Conservation (phyloP, 2,888 invertebrate genomes). For the Hyalella azteca region DNA sequence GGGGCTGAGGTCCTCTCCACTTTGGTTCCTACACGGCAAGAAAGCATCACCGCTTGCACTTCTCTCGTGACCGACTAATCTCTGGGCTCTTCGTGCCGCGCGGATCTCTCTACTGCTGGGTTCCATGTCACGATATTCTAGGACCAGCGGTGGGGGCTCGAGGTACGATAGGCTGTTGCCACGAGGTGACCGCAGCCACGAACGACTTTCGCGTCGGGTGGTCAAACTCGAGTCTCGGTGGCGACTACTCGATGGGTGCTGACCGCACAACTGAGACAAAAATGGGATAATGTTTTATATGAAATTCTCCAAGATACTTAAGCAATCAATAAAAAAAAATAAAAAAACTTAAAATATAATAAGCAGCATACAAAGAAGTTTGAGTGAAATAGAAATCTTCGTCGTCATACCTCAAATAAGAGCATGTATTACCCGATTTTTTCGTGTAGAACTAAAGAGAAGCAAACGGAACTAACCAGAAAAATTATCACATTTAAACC, state of each 20-base stretch:
- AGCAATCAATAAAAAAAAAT: no score
- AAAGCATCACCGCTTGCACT: neutral
- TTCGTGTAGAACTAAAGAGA: no score
- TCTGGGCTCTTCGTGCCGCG: neutral
- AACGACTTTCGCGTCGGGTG: neutral
- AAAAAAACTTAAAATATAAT: no score
- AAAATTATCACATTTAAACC: neutral
- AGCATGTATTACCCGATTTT: no score
- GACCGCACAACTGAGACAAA: neutral
- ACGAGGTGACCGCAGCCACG: neutral
- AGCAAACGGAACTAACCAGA: no score
- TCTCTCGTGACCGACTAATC: neutral
- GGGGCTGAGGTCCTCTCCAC: slow-evolving; percentile 39
- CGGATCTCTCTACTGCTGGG: neutral
- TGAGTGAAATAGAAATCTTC: no score
- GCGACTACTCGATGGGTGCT: neutral
- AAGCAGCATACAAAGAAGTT: no score
- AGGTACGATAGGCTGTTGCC: neutral
- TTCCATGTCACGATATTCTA: neutral
- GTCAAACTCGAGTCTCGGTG: neutral
- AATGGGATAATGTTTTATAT: no score
- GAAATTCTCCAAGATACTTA: no score
- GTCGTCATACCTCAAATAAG: no score
- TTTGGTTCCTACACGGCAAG: slow-evolving; percentile 33
- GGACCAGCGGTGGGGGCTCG: neutral